A percentile compares a stretch with the other conserved stretches of the same genome.
phyloP scores from a whole-genome alignment of 2,888 invertebrate species.

The Tridacna crocea region DNA sequence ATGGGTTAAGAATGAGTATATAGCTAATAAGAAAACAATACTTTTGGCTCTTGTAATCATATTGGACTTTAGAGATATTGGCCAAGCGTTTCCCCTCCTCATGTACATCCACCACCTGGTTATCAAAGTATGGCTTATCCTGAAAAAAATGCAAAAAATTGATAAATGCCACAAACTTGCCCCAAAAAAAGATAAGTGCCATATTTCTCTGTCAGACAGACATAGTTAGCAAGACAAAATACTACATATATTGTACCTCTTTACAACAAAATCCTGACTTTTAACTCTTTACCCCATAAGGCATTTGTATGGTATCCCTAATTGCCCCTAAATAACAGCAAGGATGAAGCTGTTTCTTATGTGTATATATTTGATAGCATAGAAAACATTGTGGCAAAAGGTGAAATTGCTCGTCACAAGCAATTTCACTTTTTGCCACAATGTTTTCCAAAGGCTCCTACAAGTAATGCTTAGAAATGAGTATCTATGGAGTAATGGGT shows the following conservation, averaged over 20 bases:
- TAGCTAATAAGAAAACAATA: not conserved
- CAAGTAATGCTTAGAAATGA: too few species aligned
- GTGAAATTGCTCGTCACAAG: not conserved
- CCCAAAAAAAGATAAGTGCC: not conserved
- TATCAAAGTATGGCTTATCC: not conserved
- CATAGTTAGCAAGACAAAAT: not conserved
- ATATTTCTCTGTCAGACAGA: not conserved
- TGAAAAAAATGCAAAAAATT: not conserved
- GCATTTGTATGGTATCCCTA: too few species aligned
- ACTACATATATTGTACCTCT: too few species aligned
- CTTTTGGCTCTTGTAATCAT: constrained; percentile 10
- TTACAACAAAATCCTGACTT: too few species aligned
- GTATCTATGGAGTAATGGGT: too few species aligned
- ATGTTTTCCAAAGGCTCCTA: too few species aligned
- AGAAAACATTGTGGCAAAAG: not conserved
- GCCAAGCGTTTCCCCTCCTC: constrained; percentile 1
- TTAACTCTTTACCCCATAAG: not conserved
- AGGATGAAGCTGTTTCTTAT: too few species aligned
- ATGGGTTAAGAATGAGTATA: too few species aligned
- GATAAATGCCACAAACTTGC: not conserved
- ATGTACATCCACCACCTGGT: not conserved
- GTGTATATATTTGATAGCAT: too few species aligned
- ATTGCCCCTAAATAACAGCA: too few species aligned
- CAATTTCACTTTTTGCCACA: too few species aligned
- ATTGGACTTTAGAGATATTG: not conserved